phyloP scores from a whole-genome alignment of 2,888 invertebrate genomes.

The Mesoligia furuncula region DNA sequence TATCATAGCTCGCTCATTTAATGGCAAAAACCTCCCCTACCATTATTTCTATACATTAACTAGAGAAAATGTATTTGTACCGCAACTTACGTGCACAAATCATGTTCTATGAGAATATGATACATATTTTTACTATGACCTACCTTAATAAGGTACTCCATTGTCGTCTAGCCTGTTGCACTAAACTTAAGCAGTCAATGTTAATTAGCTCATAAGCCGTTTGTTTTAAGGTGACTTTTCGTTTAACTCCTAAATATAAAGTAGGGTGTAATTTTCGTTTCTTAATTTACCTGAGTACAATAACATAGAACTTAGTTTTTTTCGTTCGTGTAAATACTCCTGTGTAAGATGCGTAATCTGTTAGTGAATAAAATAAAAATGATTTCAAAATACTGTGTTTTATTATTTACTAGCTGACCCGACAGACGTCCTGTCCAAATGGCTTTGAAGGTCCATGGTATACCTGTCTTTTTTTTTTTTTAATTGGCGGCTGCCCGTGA shows the following conservation, averaged over 20 bases:
- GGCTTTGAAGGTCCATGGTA: too few species aligned
- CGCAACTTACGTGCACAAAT: constrained; percentile 38
- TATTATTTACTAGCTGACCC: constrained; percentile 53
- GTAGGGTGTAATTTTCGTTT: constrained; percentile 75
- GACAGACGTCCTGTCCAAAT: too few species aligned
- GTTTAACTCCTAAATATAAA: constrained; percentile 70
- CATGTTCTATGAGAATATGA: constrained; percentile 34
- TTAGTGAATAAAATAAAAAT: constrained; percentile 85
- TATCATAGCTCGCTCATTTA: background rate
- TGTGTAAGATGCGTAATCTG: constrained; percentile 80
- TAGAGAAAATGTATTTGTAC: constrained; percentile 24
- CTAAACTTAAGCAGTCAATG: constrained; percentile 63
- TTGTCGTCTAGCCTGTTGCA: constrained; percentile 40
- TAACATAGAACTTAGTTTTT: constrained; percentile 78
- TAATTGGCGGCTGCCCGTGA: too few species aligned
- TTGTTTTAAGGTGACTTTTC: constrained; percentile 72
- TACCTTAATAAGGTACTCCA: constrained; percentile 37
- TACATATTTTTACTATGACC: constrained; percentile 25
- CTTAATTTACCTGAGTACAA: constrained; percentile 83
- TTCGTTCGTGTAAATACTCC: constrained; percentile 82
- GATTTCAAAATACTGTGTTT: constrained; percentile 72
- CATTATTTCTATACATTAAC: background rate
- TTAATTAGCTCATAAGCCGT: constrained; percentile 65
- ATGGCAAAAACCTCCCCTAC: background rate
- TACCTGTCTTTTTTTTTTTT: too few species aligned